Evolutionary conservation across 2,113 vertebrate species (phyloP).

Genomic region (Synodontis membranacea): DNA sequence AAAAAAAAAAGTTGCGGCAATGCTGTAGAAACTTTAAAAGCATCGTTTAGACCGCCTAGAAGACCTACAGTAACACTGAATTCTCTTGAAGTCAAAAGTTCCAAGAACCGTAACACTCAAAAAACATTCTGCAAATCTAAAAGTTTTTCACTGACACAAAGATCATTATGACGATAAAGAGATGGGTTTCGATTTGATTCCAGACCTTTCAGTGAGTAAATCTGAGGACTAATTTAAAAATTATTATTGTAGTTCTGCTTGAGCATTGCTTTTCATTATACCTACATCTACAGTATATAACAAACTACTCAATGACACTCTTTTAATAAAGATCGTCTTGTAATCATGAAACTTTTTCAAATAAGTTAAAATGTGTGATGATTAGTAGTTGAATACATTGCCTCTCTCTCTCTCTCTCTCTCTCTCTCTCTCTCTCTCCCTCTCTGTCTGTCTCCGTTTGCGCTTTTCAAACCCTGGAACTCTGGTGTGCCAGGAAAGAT

Average conservation of each 20-base stretch:
- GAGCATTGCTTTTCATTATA: not conserved
- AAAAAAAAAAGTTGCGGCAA: not conserved
- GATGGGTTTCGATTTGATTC: not conserved
- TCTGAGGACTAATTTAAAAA: not conserved
- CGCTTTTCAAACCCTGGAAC: not conserved
- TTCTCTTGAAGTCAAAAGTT: not conserved
- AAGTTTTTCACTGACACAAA: not conserved
- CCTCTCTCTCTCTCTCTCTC: slow-evolving; percentile 40
- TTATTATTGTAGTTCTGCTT: not conserved
- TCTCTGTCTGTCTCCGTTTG: slow-evolving; percentile 9
- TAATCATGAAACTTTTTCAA: not conserved
- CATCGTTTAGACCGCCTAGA: not conserved
- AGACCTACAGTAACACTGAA: not conserved
- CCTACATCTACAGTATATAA: not conserved
- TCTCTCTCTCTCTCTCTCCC: slow-evolving; percentile 38
- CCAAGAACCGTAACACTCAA: not conserved
- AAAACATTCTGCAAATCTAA: not conserved
- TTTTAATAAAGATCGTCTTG: not conserved
- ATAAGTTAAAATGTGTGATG: not conserved
- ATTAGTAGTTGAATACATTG: not conserved
- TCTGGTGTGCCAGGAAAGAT: slow-evolving; percentile 26
- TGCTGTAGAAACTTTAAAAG: not conserved
- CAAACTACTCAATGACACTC: not conserved
- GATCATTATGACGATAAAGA: not conserved
- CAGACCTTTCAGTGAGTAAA: not conserved